Conservation (phyloP, 2,888 invertebrate species). For the Ophion obscuratus region DNA sequence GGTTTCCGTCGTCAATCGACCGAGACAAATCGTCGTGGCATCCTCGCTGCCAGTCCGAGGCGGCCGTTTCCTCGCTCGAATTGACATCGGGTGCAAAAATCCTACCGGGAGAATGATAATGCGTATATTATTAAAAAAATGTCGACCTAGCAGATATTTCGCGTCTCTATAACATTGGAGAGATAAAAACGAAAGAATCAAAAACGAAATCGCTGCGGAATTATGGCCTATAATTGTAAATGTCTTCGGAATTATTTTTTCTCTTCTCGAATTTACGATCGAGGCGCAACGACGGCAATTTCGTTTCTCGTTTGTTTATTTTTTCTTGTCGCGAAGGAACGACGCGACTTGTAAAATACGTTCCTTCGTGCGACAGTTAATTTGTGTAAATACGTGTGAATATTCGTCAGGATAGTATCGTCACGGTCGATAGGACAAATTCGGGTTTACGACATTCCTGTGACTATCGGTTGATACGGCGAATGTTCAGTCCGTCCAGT, state of each 20-base stretch:
- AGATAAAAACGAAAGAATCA: neutral
- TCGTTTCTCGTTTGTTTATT: slow-evolving; percentile 18
- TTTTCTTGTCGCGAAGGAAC: neutral
- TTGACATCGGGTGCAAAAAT: neutral
- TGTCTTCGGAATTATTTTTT: neutral
- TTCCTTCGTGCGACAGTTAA: slow-evolving; percentile 30
- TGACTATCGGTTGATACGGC: slow-evolving; percentile 63
- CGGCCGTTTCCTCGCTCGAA: neutral
- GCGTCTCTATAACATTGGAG: neutral
- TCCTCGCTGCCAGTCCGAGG: neutral
- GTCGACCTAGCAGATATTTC: neutral
- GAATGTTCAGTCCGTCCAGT: slow-evolving; percentile 78
- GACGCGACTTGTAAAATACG: slow-evolving; percentile 37
- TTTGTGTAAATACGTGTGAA: slow-evolving; percentile 61
- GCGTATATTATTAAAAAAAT: neutral
- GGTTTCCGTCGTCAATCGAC: neutral
- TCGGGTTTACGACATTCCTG: slow-evolving; percentile 47
- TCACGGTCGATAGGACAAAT: slow-evolving; percentile 7
- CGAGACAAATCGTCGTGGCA: neutral
- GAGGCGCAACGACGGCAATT: neutral
- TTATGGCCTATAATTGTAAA: neutral
- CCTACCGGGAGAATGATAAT: neutral
- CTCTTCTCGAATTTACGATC: neutral
- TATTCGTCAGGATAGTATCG: slow-evolving; percentile 42
- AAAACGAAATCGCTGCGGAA: neutral